These are phyloP conservation scores for Belonocnema kinseyi DNA, from an alignment of 1,140 invertebrate species.

Conservation along the genomic window DNA sequence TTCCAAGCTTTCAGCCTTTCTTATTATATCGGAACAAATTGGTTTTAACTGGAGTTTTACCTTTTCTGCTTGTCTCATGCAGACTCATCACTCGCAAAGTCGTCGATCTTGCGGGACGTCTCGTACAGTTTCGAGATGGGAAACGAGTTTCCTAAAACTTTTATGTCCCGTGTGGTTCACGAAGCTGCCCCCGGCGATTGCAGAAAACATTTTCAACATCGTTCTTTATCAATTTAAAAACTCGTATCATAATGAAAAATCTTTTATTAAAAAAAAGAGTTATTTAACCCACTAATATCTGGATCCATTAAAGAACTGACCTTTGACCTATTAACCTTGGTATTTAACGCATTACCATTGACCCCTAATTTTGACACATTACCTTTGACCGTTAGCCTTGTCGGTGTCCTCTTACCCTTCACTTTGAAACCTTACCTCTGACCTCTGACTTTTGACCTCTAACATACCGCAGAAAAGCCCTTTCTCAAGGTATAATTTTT, in stretches of 20 bases:
- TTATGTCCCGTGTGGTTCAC: slow-evolving; percentile 3
- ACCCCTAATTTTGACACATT: too few relatives aligned
- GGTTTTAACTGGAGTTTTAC: slow-evolving; percentile 2
- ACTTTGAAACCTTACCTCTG: too few relatives aligned
- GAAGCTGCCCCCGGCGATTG: not conserved
- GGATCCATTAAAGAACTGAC: too few relatives aligned
- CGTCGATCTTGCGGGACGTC: slow-evolving; percentile 18
- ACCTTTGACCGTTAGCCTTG: too few relatives aligned
- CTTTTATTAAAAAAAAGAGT: not conserved
- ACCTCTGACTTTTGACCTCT: too few relatives aligned
- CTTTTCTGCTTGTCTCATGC: slow-evolving; percentile 18
- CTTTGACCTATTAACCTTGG: too few relatives aligned
- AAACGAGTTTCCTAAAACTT: slow-evolving; percentile 11
- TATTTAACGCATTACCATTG: too few relatives aligned
- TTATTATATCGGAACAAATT: slow-evolving; percentile 5
- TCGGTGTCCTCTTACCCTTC: too few relatives aligned
- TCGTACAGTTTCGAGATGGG: slow-evolving; percentile 5
- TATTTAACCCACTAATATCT: too few relatives aligned
- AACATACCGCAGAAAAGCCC: too few relatives aligned
- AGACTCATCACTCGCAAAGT: slow-evolving; percentile 5
- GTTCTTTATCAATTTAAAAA: not conserved
- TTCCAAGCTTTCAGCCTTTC: not conserved
- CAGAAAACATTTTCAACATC: not conserved
- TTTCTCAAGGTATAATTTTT: too few relatives aligned
- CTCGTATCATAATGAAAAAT: not conserved